Evolutionary conservation across 2,797 vertebrate species (phyloP), one percentile per base, ranked within the genome.

Genomic region (Coilia nasus): DNA sequence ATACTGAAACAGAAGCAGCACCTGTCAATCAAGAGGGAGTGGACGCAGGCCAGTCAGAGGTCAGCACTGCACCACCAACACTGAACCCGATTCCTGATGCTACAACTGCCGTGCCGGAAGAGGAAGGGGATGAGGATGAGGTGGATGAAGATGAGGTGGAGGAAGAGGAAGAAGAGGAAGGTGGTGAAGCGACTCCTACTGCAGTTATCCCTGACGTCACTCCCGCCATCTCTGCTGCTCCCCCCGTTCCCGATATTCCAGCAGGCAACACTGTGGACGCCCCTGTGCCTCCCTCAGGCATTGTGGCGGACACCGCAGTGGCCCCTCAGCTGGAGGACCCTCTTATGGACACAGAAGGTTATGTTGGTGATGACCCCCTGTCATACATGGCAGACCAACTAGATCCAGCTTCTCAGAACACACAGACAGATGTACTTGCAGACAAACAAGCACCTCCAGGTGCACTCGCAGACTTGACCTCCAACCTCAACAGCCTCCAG

Each of bases 261-360:
- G 14, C 64, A 71, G 64, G 25, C 25, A 71, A 71, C 31, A n/a
- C 64, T 15, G 64, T 14, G 4, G 67, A 35, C 4, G 15, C 14
- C 28, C 31, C 67, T 35, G 67, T 75, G 15, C 28, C 67, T 35
- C 14, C 67, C 67, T 75, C 67, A 41, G 67, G 31, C 28, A 19
- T 75, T 41, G 4, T 31, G 15, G 28, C 15, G 67, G 67, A 75
- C 23, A 14, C 28, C 3, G 67, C 31, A 35, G 15, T 35, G 28
- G 67, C 28, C 67, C 12, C 28, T 35, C 28, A 75, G 31, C 28
- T 35, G 28, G 35, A 75, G 28, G 67, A 75, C 67, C 28, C 67
- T 35, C 67, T 75, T 35, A 31, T 75, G 15, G 67, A 75, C 67
- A 75, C 67, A 75, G 67, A 75, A 23, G 67, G 67, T 14, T 75